Base-by-base conservation (phyloP, 2,888 invertebrate genomes). In the Hyposoter didymator region DNA sequence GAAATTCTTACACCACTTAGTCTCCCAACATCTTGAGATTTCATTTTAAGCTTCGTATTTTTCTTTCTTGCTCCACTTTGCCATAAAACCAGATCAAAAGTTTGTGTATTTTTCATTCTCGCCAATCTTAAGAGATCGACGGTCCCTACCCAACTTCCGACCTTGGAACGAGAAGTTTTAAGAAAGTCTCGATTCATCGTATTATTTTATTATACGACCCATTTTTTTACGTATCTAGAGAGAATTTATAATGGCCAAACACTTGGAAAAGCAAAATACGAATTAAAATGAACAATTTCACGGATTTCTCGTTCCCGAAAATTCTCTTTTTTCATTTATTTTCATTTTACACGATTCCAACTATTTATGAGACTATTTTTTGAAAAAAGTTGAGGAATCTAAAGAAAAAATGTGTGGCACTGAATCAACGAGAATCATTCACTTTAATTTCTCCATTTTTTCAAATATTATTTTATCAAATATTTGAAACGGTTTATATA, bases 1-100 rank as follows among this genome's bases (percentile, higher is more conserved):
- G 49, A 79, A 74, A 80, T 62, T 80, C 55, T 76, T 73, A 59
- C 22, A 55, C 19, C 55, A 39, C 43, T 28, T 22, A 52, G 32
- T 52, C 70, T 47, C 72, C 55, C 43, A 59, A 81, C 35, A 69
- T 66, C 47, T 62, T 69, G 19, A 1, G 47, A 35, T 47, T 72
- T 80, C 45, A 47, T 74, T 74, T 73, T 19, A 10, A n/a, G 43
- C 14, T 12, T 70, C 35, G 70, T 73, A 45, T 66, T 73, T 70
- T 80, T 64, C 43, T 70, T 80, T 64, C 43, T 79, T 62, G 45
- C 45, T 47, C 12, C 47, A 43, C 45, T 14, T 47, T 45, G 22
- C 35, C 35, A 45, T 39, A 45, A 62, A 49, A 64, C 12, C n/a
- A 73, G 17, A 47, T 49, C 64, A 45, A 59, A 19, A 59, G 43